Base-by-base conservation (phyloP, 2,888 invertebrate species). In the Syrphus vitripennis region DNA sequence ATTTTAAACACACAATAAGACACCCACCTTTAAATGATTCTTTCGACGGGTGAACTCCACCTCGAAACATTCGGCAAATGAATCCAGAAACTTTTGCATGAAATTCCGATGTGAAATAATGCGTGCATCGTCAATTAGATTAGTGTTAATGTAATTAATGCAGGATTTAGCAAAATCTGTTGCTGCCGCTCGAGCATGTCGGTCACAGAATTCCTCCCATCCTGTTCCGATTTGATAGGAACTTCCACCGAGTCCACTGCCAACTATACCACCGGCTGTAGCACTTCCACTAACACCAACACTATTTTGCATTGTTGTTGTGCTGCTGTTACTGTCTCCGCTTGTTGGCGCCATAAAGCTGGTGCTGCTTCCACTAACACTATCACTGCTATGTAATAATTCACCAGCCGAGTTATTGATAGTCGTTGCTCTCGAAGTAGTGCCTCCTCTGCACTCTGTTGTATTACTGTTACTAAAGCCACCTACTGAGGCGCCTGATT, bases 91-190 rank as follows among this genome's bases (percentile, higher is more conserved):
- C 92, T 96, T 97, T 89, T 95, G 94, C 87, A 97, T 94, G 90
- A 97, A 95, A 89, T 97, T 97, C 87, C 95, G 95, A 91, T 97
- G 96, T 9, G 96, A 95, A 65, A 96, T 93, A 79, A 94, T 94
- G 83, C 95, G 94, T 21, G 95, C 94, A 89, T 94, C 94, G 89
- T 96, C 96, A 37, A 95, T 94, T 86, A 95, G 92, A 90, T 95
- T 95, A 61, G 95, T 94, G 89, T 95, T 95, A 87, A 97, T 94
- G 90, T 95, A 97, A 88, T 95, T 95, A 88, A 96, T 94, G 92
- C 97, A 97, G 89, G 96, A 96, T 93, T 96, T 96, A 89, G 97
- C 97, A 93, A 98, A 98, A 93, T 97, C 97, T 90, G 96, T 95
- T 83, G 97, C 97, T 77, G 97, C 96, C 83, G 95, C 94, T 90